Evolutionary conservation across 2,797 vertebrate species (phyloP).

Genomic region (Chaunax sp.): DNA sequence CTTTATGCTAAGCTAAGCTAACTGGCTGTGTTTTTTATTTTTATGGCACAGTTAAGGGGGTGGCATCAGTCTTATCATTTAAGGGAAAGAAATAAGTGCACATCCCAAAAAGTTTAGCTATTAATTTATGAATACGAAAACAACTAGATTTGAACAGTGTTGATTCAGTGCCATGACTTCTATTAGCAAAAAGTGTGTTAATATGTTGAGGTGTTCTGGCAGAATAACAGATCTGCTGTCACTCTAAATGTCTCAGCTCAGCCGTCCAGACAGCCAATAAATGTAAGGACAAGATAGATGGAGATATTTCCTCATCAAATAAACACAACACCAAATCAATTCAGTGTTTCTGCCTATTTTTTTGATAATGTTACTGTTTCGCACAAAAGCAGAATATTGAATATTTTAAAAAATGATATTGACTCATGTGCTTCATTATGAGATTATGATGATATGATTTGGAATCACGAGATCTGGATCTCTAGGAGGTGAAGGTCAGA

Average conservation of each 20-base stretch:
- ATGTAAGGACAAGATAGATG: slow-evolving; percentile 9
- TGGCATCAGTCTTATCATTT: too few relatives aligned
- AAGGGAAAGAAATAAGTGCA: too few relatives aligned
- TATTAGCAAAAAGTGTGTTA: slow-evolving; percentile 22
- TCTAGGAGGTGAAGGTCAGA: slow-evolving; percentile 55
- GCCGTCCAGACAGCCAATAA: slow-evolving; percentile 23
- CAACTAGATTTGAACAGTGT: too few relatives aligned
- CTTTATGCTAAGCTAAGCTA: too few relatives aligned
- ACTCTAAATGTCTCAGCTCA: slow-evolving; percentile 44
- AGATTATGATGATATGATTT: slow-evolving; percentile 26
- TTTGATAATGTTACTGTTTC: too few relatives aligned
- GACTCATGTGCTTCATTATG: slow-evolving; percentile 34
- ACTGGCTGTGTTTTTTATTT: too few relatives aligned
- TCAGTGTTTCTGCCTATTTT: too few relatives aligned
- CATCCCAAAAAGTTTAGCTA: too few relatives aligned
- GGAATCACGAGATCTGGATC: slow-evolving; percentile 17
- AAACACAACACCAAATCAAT: too few relatives aligned
- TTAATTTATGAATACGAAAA: too few relatives aligned
- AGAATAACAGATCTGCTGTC: slow-evolving; percentile 55
- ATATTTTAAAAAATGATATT: slow-evolving; percentile 8
- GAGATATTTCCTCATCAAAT: slow-evolving; percentile 6
- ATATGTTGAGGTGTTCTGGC: slow-evolving; percentile 59
- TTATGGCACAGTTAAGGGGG: too few relatives aligned
- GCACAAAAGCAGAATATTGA: too few relatives aligned
- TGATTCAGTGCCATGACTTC: background rate